phyloP scores from a whole-genome alignment of 2,888 invertebrate species.

The Oegoconia quadripuncta region DNA sequence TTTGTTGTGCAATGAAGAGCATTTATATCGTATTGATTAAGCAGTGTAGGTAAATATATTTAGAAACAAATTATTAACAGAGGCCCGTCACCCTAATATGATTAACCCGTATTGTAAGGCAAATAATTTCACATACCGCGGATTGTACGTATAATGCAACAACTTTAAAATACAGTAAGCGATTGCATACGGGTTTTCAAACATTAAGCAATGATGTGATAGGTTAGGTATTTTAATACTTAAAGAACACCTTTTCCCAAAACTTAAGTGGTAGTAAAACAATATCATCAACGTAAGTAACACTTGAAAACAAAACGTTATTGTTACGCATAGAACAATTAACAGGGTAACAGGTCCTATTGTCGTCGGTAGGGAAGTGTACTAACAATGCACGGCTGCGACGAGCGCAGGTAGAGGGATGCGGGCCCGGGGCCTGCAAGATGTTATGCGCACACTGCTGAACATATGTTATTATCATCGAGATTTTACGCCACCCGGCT shows the following conservation, averaged over 20 bases:
- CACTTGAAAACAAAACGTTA: slow-evolving; percentile 45
- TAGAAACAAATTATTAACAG: too few relatives aligned
- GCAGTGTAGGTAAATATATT: too few relatives aligned
- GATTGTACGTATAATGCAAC: too few relatives aligned
- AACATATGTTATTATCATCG: slow-evolving; percentile 56
- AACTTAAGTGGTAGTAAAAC: slow-evolving; percentile 31
- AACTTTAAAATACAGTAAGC: neutral
- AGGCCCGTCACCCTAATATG: too few relatives aligned
- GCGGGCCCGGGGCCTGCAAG: slow-evolving; percentile 49
- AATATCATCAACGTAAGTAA: too few relatives aligned
- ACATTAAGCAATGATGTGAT: too few relatives aligned
- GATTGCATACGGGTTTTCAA: neutral
- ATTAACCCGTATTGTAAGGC: too few relatives aligned
- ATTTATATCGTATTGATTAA: too few relatives aligned
- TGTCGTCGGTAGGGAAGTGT: slow-evolving; percentile 39
- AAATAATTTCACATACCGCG: too few relatives aligned
- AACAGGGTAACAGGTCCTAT: slow-evolving; percentile 58
- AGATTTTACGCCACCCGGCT: slow-evolving; percentile 50
- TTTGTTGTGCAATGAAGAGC: too few relatives aligned
- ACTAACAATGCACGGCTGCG: slow-evolving; percentile 51
- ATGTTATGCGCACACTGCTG: slow-evolving; percentile 30
- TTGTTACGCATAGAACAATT: slow-evolving; percentile 60
- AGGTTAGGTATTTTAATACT: too few relatives aligned
- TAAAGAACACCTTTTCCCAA: too few relatives aligned
- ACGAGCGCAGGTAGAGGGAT: slow-evolving; percentile 65